phyloP scores from a whole-genome alignment of 2,113 vertebrate genomes.

The Speoplatyrhinus poulsoni region DNA sequence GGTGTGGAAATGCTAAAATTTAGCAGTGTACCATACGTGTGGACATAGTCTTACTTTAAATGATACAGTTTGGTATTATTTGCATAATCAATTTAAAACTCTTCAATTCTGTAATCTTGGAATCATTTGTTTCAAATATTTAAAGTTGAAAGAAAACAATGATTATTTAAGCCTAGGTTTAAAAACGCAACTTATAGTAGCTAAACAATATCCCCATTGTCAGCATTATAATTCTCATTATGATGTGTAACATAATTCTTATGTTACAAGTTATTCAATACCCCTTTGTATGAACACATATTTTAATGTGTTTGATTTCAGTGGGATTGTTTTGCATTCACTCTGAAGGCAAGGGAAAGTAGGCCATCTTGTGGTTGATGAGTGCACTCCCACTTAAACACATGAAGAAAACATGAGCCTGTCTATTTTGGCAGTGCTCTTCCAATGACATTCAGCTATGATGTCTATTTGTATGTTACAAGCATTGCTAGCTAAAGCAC shows the following conservation, averaged over 20 bases:
- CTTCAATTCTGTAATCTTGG: background rate
- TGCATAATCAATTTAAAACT: background rate
- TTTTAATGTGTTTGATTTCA: background rate
- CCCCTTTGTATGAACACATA: background rate
- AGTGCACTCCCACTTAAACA: slow-evolving; percentile 1
- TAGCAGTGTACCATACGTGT: no score
- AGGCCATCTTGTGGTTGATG: slow-evolving; percentile 13
- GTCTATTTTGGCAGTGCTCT: background rate
- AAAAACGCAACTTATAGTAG: background rate
- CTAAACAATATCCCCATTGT: background rate
- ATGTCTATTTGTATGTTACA: background rate
- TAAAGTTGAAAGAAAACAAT: background rate
- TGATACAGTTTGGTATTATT: background rate
- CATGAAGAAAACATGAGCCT: slow-evolving; percentile 11
- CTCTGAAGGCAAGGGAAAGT: slow-evolving; percentile 11
- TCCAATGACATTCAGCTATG: no score
- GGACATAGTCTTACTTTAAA: background rate
- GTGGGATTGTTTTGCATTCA: slow-evolving; percentile 3
- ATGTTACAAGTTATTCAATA: background rate
- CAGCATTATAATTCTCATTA: background rate
- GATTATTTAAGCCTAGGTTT: background rate
- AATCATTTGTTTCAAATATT: background rate
- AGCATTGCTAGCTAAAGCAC: background rate
- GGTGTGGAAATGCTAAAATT: no score
- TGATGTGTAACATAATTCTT: no score